These are phyloP conservation scores for Drosophila leonis DNA, from an alignment of 2,888 invertebrate genomes.

Conservation along the genomic window DNA sequence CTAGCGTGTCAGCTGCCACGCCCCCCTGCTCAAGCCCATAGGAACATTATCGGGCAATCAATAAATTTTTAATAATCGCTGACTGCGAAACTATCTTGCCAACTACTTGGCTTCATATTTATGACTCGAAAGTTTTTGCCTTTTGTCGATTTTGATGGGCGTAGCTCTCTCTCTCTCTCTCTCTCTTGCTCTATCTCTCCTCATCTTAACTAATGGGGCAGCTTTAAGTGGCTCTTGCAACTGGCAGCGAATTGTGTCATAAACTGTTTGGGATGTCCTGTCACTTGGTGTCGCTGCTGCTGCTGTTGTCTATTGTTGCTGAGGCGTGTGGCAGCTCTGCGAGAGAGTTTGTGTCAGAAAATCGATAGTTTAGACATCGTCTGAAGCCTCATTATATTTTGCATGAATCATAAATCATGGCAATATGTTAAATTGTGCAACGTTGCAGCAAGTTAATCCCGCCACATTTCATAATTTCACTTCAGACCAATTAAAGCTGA, in stretches of 20 bases:
- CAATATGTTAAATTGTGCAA: conserved; percentile 45
- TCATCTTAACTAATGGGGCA: conserved; percentile 25
- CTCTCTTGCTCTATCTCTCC: not conserved
- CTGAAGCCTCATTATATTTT: conserved; percentile 72
- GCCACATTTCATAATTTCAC: conserved; percentile 28
- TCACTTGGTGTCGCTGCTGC: conserved; percentile 32
- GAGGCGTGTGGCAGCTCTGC: conserved; percentile 16
- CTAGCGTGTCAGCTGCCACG: conserved; percentile 50
- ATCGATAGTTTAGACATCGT: conserved; percentile 67
- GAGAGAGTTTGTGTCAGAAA: conserved; percentile 61
- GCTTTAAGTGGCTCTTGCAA: conserved; percentile 53
- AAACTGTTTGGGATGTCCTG: conserved; percentile 54
- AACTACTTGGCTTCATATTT: conserved; percentile 71
- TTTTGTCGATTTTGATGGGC: conserved; percentile 52
- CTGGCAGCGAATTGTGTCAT: conserved; percentile 59
- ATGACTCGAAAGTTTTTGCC: conserved; percentile 71
- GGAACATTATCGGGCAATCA: conserved; percentile 68
- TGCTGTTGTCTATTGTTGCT: conserved; percentile 39
- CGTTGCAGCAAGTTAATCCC: conserved; percentile 34
- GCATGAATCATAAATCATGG: conserved; percentile 61
- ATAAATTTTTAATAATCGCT: conserved; percentile 81
- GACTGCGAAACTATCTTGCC: conserved; percentile 66
- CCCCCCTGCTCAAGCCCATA: conserved; percentile 9
- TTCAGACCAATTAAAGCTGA: conserved; percentile 35
- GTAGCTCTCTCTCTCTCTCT: not conserved